A percentile compares a stretch with the other conserved stretches of the same genome.
These are phyloP conservation scores for Chondrosia reniformis DNA, from an alignment of 37 sponge, comb jelly and placozoan genomes.

Conservation along the genomic window DNA sequence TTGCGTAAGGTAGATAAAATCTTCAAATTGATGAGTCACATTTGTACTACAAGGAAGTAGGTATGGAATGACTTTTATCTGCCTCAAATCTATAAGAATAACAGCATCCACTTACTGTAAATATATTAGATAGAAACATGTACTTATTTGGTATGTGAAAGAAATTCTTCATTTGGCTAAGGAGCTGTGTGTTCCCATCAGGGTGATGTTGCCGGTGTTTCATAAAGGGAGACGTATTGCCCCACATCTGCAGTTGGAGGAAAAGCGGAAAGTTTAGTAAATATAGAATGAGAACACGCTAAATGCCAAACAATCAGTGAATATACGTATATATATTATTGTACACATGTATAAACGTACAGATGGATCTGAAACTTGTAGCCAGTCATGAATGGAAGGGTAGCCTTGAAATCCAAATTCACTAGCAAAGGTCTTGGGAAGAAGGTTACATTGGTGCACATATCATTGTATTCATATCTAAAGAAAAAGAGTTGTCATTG, in stretches of 20 bases:
- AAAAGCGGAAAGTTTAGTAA: no score
- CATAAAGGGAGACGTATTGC: slow-evolving; percentile 78
- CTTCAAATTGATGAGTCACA: slow-evolving; percentile 49
- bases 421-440: slow-evolving; percentile 93
- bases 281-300: no score
- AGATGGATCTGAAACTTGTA: slow-evolving; percentile 26
- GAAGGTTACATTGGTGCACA: slow-evolving; percentile 78
- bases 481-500: neutral
- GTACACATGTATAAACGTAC: neutral
- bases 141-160: slow-evolving; percentile 78
- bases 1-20: slow-evolving; percentile 88
- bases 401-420: slow-evolving; percentile 96
- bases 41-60: slow-evolving; percentile 37
- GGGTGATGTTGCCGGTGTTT: slow-evolving; percentile 90
- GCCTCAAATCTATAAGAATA: no score
- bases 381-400: slow-evolving; percentile 71
- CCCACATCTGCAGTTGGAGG: slow-evolving; percentile 78
- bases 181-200: slow-evolving; percentile 73
- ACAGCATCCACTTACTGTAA: neutral
- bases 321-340: no score
- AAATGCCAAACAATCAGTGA: no score
- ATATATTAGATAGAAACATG: neutral
- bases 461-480: slow-evolving; percentile 83
- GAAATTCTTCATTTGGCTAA: slow-evolving; percentile 40
- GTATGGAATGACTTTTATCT: neutral